Percentiles rank a stretch among this genome's conserved stretches.
Conservation (phyloP, 2,113 vertebrate species). For the Pardalotus punctatus region DNA sequence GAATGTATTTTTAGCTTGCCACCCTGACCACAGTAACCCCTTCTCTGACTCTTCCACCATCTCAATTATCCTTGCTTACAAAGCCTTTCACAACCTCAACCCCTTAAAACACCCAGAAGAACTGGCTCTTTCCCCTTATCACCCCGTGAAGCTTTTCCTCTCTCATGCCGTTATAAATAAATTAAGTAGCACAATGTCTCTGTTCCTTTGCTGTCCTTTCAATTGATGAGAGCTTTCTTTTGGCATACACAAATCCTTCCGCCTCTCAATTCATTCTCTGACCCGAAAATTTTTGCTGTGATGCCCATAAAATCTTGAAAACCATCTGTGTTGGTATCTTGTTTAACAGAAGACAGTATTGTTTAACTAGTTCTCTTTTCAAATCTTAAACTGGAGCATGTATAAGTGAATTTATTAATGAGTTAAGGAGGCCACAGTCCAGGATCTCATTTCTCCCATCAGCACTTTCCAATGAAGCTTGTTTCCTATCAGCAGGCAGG, state of each 20-base stretch:
- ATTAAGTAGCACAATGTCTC: not conserved
- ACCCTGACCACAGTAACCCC: not conserved
- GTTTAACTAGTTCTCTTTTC: not conserved
- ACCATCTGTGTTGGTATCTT: not conserved
- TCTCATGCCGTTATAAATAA: not conserved
- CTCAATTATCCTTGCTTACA: not conserved
- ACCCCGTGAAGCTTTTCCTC: not conserved
- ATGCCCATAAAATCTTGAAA: not conserved
- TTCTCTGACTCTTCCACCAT: not conserved
- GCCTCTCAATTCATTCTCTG: not conserved
- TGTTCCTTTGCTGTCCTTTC: not conserved
- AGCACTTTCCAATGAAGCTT: not conserved
- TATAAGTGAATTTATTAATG: not conserved
- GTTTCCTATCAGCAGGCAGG: not conserved
- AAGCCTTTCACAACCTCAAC: not conserved
- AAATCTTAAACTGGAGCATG: rapidly evolving
- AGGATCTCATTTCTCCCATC: not conserved
- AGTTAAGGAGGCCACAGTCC: not conserved
- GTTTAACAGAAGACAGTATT: not conserved
- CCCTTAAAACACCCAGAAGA: not conserved
- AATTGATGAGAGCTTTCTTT: not conserved
- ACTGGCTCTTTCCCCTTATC: not conserved
- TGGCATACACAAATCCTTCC: not conserved
- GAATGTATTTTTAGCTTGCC: slow-evolving; percentile 31
- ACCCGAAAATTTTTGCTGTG: not conserved